Percentiles rank a stretch among this genome's conserved stretches.
Conservation (phyloP, 2,888 invertebrate species). For the Rhagonycha lutea region DNA sequence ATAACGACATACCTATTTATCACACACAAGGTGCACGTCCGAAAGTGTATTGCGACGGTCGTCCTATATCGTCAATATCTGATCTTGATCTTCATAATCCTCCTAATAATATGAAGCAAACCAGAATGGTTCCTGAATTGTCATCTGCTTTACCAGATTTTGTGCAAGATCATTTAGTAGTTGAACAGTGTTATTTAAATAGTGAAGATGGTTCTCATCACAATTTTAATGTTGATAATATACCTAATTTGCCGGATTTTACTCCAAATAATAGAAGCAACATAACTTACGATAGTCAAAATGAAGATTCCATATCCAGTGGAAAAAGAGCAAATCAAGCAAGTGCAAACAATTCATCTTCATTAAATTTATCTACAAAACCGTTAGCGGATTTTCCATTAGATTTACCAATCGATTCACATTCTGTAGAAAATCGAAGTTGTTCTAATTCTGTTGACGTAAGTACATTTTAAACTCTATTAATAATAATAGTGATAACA, state of each 20-base stretch:
- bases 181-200: slow-evolving; percentile 74
- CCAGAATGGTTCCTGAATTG: slow-evolving; percentile 58
- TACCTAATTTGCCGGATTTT: slow-evolving; percentile 70
- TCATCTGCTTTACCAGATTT: slow-evolving; percentile 81
- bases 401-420: slow-evolving; percentile 47
- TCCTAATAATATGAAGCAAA: slow-evolving; percentile 53
- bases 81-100: slow-evolving; percentile 59
- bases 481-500: not conserved
- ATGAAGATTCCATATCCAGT: slow-evolving; percentile 38
- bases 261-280: slow-evolving; percentile 56
- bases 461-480: not conserved
- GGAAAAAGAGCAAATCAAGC: slow-evolving; percentile 31
- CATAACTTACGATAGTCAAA: slow-evolving; percentile 30
- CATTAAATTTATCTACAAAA: slow-evolving; percentile 49
- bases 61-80: slow-evolving; percentile 47
- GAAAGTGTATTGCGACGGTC: slow-evolving; percentile 64
- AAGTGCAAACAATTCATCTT: slow-evolving; percentile 35
- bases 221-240: slow-evolving; percentile 57
- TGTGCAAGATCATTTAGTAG: slow-evolving; percentile 85
- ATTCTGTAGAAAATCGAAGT: slow-evolving; percentile 37
- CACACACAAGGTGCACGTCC: slow-evolving; percentile 77
- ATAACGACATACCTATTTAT: slow-evolving; percentile 67
- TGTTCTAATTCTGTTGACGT: slow-evolving; percentile 39
- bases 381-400: slow-evolving; percentile 51
- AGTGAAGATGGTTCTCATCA: slow-evolving; percentile 57